Evolutionary conservation across 64 coral and sea anemone genomes (phyloP).

Genomic region (Platygyra sinensis): DNA sequence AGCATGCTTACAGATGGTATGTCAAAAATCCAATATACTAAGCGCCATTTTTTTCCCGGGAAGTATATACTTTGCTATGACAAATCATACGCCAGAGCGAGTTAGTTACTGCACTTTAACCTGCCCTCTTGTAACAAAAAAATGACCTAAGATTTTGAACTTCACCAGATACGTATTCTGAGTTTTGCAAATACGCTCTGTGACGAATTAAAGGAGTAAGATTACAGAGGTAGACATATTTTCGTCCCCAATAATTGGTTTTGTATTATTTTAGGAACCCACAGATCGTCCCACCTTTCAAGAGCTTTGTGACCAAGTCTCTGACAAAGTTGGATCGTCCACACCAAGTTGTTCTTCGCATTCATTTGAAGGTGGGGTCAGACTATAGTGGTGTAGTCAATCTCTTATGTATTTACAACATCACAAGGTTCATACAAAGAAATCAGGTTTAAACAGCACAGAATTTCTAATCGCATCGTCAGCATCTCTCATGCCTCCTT

Average conservation of each 20-base stretch:
- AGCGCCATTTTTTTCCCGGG: background rate
- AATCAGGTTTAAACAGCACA: no score
- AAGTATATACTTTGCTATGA: background rate
- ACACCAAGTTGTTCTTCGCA: conserved; percentile 60
- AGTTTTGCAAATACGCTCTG: no score
- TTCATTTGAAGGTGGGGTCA: conserved; percentile 60
- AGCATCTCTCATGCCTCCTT: background rate
- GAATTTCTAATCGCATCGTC: background rate
- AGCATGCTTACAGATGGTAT: conserved; percentile 49
- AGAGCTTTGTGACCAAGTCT: conserved; percentile 12
- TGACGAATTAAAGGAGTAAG: no score
- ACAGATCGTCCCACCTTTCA: conserved; percentile 53
- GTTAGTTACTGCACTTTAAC: no score
- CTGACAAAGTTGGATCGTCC: conserved; percentile 10
- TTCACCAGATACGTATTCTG: no score
- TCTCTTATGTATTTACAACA: no score
- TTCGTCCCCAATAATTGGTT: no score
- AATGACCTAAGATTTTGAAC: no score
- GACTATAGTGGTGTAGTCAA: background rate
- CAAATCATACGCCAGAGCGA: no score
- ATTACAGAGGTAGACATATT: no score
- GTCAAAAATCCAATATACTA: background rate
- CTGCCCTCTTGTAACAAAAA: no score
- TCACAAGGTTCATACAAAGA: background rate
- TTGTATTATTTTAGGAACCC: conserved; percentile 19